phyloP scores from a whole-genome alignment of 2,888 invertebrate genomes.

The Drosophila aldrichi region DNA sequence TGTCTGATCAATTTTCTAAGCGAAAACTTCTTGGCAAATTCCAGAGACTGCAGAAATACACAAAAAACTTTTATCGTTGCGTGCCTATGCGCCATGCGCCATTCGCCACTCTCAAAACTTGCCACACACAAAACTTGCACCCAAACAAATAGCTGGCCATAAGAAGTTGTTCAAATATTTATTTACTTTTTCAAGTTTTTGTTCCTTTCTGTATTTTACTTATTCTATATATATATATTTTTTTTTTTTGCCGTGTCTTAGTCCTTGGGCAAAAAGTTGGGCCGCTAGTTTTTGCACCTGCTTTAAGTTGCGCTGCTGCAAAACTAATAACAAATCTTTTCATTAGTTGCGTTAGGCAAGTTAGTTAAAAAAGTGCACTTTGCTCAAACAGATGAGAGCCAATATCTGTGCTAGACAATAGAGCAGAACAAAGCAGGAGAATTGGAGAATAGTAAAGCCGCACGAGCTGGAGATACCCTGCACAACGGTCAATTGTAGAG shows the following conservation, averaged over 20 bases:
- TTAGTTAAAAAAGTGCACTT: conserved; percentile 78
- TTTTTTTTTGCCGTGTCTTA: not conserved
- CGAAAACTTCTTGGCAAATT: conserved; percentile 59
- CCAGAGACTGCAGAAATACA: conserved; percentile 47
- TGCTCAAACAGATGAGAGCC: conserved; percentile 64
- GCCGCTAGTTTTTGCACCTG: conserved; percentile 67
- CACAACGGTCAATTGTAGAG: not conserved
- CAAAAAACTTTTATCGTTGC: conserved; percentile 58
- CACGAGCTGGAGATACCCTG: not conserved
- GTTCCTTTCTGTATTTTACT: conserved; percentile 19
- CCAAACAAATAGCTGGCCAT: conserved; percentile 77
- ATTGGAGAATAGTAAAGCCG: not conserved
- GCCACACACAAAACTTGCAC: conserved; percentile 33
- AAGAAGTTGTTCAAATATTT: conserved; percentile 80
- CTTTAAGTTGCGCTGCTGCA: conserved; percentile 40
- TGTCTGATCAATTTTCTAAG: conserved; percentile 72
- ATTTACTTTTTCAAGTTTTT: conserved; percentile 77
- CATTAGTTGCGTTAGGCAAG: conserved; percentile 80
- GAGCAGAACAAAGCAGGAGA: conserved; percentile 8
- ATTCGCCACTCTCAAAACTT: conserved; percentile 14
- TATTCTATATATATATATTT: not conserved
- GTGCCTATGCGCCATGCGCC: not conserved
- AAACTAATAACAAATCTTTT: conserved; percentile 81
- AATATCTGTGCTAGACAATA: conserved; percentile 30
- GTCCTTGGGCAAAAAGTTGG: conserved; percentile 49